Evolutionary conservation across 2,113 vertebrate species (phyloP).

Genomic region (Oreochromis niloticus): DNA sequence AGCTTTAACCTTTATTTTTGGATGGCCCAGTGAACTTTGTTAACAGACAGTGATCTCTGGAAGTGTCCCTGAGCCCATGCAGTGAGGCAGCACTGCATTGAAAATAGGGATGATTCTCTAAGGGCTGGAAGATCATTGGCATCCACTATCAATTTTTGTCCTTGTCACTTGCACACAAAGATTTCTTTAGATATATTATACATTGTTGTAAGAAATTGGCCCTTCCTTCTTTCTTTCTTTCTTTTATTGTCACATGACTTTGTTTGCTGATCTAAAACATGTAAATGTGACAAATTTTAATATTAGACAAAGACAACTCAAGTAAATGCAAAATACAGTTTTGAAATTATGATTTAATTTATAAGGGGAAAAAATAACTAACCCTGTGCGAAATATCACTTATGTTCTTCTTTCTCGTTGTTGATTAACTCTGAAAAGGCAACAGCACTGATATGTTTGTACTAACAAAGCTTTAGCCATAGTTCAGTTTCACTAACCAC

Average conservation of each 20-base stretch:
- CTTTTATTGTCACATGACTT: not conserved
- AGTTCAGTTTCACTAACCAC: not conserved
- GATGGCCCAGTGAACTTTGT: not conserved
- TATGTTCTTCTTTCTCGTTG: not conserved
- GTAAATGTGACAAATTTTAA: not conserved
- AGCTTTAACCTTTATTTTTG: not conserved
- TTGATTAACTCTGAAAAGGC: not conserved
- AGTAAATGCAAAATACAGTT: not conserved
- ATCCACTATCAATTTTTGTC: not conserved
- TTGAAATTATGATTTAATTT: not conserved
- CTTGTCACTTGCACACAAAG: not conserved
- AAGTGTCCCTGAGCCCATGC: not conserved
- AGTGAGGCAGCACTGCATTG: not conserved
- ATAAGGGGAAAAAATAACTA: not conserved
- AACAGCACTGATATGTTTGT: not conserved
- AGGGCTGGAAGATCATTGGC: not conserved
- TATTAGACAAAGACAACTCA: not conserved
- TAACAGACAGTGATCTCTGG: not conserved
- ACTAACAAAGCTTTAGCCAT: not conserved
- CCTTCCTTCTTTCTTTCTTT: not conserved
- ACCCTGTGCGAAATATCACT: not conserved
- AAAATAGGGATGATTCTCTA: not conserved
- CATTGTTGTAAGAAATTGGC: not conserved
- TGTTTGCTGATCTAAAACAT: not conserved
- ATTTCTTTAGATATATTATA: not conserved